Evolutionary conservation across 2,888 invertebrate species (phyloP), one percentile per base, ranked within the genome.

Genomic region (Nemurella pictetii): DNA sequence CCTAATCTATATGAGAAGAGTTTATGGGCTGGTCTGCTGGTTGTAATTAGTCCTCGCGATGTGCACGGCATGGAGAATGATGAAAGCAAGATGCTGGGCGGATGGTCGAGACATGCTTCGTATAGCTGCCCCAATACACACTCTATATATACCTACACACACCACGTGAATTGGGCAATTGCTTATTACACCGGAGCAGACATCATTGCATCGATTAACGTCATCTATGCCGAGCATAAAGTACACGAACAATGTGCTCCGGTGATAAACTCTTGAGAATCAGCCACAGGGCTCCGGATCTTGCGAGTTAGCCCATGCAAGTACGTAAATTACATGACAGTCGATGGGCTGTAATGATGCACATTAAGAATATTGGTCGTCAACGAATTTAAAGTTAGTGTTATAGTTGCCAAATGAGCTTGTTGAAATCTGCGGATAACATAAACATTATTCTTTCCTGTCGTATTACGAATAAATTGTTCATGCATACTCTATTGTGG

Each of bases 141-240:
- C n/a, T n/a, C n/a, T n/a, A n/a, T n/a, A n/a, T n/a, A n/a, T 36
- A 15, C 7, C 15, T 36, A 7, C 36, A 36, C 7, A 36, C 36
- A 9, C 36, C 15, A 36, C 20, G 75, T 75, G 75, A 75, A 75
- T 75, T 75, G 26, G 75, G 75, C 75, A 27, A 75, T 75, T 75
- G 75, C 5, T 20, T 7, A 75, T 75, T 75, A 75, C 26, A 75
- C 28, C 75, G 75, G 3, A 55, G 55, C 20, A 20, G 55, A 55
- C 55, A 55, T 55, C 55, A 55, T 12, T 35, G 55, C 12, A 55
- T 55, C 55, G 55, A 55, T 55, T 55, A 55, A 55, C 55, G 55
- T 55, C 55, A 55, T 55, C 55, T 55, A 35, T 55, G 20, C 55
- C 55, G 20, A 12, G 20, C 55, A 55, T 55, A 55, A 55, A 55